Evolutionary conservation across 64 coral and sea anemone species (phyloP).

Genomic region (Astreopora myriophthalma): DNA sequence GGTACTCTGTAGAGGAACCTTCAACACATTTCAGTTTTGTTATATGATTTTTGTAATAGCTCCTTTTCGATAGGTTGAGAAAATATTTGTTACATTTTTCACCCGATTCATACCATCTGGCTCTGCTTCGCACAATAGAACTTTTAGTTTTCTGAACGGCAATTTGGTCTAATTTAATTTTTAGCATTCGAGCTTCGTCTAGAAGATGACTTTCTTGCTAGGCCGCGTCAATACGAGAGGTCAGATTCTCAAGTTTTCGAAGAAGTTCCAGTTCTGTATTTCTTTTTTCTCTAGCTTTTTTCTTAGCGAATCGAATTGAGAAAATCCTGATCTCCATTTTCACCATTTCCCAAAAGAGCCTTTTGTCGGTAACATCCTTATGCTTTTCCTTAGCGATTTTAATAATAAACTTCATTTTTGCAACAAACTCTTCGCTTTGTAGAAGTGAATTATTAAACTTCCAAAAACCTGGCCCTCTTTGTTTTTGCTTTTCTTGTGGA

Average conservation of each 20-base stretch:
- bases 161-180: conserved; percentile 10
- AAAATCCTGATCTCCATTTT: conserved; percentile 55
- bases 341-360: conserved; percentile 19
- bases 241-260: conserved; percentile 20
- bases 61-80: conserved; percentile 1
- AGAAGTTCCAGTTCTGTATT: conserved; percentile 8
- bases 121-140: conserved; percentile 14
- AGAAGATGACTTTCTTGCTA: not conserved
- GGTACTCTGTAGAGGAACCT: not conserved
- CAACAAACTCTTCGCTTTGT: conserved; percentile 41
- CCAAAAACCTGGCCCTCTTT: conserved; percentile 7
- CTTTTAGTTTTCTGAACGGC: conserved; percentile 40
- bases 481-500: not conserved
- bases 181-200: not conserved
- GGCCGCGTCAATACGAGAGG: not conserved
- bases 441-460: conserved; percentile 29
- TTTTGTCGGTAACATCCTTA: conserved; percentile 4
- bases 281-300: conserved; percentile 38
- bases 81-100: conserved; percentile 46
- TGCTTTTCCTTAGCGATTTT: conserved; percentile 20
- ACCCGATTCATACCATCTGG: conserved; percentile 41
- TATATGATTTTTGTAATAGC: not conserved
- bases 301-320: conserved; percentile 29
- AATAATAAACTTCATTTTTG: conserved; percentile 8
- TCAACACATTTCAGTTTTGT: not conserved